phyloP scores from a whole-genome alignment of 2,797 vertebrate genomes.

The Lagorchestes hirsutus region DNA sequence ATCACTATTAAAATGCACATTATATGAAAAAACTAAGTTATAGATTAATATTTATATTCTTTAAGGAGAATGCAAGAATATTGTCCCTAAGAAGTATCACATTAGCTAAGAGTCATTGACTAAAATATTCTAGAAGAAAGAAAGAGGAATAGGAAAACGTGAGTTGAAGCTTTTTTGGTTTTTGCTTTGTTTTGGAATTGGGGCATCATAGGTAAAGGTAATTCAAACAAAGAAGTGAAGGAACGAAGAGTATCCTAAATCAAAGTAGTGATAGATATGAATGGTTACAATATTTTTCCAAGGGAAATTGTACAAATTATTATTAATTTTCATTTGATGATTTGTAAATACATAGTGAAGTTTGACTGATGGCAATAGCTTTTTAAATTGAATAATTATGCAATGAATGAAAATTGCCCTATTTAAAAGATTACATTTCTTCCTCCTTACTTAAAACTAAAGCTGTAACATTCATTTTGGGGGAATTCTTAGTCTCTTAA shows the following conservation, averaged over 20 bases:
- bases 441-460: background rate
- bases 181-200: background rate
- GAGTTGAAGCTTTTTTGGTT: background rate
- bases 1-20: background rate
- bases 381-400: background rate
- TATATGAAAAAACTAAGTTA: background rate
- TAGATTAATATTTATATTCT: background rate
- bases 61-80: background rate
- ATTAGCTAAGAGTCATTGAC: background rate
- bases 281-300: background rate
- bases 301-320: background rate
- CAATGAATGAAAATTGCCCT: background rate
- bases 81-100: background rate
- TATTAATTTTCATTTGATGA: background rate
- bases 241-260: background rate
- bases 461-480: constrained; percentile 62
- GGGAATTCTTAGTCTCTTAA: background rate
- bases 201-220: background rate
- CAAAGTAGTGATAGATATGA: background rate
- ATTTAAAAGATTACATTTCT: background rate
- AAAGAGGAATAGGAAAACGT: background rate
- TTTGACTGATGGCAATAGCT: background rate
- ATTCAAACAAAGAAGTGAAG: background rate
- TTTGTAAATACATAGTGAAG: background rate
- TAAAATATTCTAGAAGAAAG: background rate